Evolutionary conservation across 2,797 vertebrate species (phyloP), one percentile per base, ranked within the genome.

Genomic region (Sebastes melanostomus): DNA sequence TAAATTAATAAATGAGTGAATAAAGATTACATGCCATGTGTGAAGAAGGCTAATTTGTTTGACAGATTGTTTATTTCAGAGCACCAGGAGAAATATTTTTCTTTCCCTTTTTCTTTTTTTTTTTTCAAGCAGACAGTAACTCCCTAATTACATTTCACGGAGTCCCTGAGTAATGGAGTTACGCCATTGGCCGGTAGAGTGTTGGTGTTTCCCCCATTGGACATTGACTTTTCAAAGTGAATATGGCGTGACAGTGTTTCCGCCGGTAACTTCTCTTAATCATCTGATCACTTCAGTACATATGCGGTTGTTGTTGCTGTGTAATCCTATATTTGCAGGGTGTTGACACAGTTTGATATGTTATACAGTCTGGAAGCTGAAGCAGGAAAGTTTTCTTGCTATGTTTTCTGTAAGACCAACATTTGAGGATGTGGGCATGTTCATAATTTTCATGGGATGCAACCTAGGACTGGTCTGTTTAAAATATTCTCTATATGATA

Each of bases 1-100:
- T 78, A 75, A 66, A 88, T 86, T 69, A 86, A 87, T 86, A 86
- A 73, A 89, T 80, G 72, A 81, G 70, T 73, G 61, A 85, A 73
- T 81, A 77, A 82, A 84, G 82, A 82, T 78, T 52, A 75, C 59
- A 54, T 20, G 46, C 20, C 80, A 66, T 13, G 29, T 77, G 65
- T 69, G 50, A 50, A 83, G 77, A 81, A 32, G 34, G 69, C 24
- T 12, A 20, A 65, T 61, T 82, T 86, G 52, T 82, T 74, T 84
- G 85, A 83, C 63, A 67, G 54, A 72, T 76, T 85, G 50, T 84
- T 75, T 78, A 34, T 83, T 77, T 88, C 61, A 38, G 67, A 70
- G 63, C 70, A 83, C 50, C 58, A 6, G 20, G 50, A 77, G 59
- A 75, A 74, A 70, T 60, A 3, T 66, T 65, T 61, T 30, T 74